A percentile compares a stretch with the other conserved stretches of the same genome.
Evolutionary conservation across 1,140 invertebrate genomes (phyloP).

Genomic region (Triops cancriformis): DNA sequence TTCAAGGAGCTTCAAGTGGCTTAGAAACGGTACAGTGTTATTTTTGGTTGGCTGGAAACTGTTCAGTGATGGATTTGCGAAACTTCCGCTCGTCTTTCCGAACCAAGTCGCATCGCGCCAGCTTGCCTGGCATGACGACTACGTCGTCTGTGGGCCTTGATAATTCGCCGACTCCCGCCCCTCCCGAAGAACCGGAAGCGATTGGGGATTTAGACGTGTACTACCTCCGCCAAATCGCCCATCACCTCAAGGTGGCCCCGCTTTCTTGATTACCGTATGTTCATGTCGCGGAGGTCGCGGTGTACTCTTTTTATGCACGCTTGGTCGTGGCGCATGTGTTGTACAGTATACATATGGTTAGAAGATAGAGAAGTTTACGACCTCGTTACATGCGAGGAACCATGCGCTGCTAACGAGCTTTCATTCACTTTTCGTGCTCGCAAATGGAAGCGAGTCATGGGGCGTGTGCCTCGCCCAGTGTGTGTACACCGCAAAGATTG

Average conservation of each 20-base stretch:
- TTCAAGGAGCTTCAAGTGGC: too few species aligned
- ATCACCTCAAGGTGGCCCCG: slow-evolving; percentile 45
- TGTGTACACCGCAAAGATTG: not conserved
- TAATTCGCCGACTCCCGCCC: not conserved
- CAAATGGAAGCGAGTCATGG: not conserved
- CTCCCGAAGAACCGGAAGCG: slow-evolving; percentile 29
- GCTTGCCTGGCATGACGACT: not conserved
- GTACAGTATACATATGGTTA: not conserved
- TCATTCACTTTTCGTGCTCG: not conserved
- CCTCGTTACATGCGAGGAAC: slow-evolving; percentile 8
- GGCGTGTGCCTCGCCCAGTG: not conserved
- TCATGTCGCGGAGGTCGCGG: too few species aligned
- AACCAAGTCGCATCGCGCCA: not conserved
- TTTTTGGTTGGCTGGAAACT: too few species aligned
- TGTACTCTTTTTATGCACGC: too few species aligned
- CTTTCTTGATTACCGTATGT: too few species aligned
- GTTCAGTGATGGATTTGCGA: not conserved
- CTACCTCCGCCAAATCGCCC: slow-evolving; percentile 50
- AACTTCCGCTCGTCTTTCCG: not conserved
- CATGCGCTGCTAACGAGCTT: not conserved
- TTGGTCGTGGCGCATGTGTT: not conserved
- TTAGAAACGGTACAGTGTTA: too few species aligned
- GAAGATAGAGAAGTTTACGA: not conserved
- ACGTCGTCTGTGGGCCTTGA: not conserved
- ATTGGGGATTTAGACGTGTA: slow-evolving; percentile 47